Conservation (phyloP, 2,888 invertebrate species). For the Drosophila kanekoi region DNA sequence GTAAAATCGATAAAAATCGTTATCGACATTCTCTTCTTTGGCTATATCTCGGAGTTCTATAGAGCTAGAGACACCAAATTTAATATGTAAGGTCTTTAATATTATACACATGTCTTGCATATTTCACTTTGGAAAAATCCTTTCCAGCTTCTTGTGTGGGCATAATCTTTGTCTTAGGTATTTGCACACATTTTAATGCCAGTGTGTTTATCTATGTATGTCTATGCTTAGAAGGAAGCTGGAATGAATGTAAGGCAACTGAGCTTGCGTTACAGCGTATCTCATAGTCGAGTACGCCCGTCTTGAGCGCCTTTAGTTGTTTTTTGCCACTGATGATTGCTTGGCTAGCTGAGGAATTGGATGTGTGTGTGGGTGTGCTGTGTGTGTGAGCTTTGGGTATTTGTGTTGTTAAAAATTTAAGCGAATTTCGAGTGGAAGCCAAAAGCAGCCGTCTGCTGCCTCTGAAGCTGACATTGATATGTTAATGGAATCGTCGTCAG, state of each 20-base stretch:
- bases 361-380: background rate
- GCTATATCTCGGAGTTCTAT: no score
- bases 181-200: no score
- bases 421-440: slow-evolving; percentile 76
- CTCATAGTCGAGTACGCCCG: background rate
- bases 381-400: slow-evolving; percentile 71
- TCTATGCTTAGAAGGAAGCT: no score
- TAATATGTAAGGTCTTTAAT: no score
- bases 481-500: slow-evolving; percentile 66
- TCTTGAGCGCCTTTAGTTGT: background rate
- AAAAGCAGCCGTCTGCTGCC: slow-evolving; percentile 51
- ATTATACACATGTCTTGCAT: no score
- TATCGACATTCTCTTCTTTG: no score
- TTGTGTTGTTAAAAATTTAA: slow-evolving; percentile 81
- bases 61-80: no score
- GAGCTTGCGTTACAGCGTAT: background rate
- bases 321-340: slow-evolving; percentile 34
- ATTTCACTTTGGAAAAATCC: no score
- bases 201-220: no score
- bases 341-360: slow-evolving; percentile 15
- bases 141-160: no score
- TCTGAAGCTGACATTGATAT: slow-evolving; percentile 74
- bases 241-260: background rate
- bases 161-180: no score
- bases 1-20: no score